phyloP scores from a whole-genome alignment of 2,888 invertebrate genomes.

The Cheilosia vernalis region DNA sequence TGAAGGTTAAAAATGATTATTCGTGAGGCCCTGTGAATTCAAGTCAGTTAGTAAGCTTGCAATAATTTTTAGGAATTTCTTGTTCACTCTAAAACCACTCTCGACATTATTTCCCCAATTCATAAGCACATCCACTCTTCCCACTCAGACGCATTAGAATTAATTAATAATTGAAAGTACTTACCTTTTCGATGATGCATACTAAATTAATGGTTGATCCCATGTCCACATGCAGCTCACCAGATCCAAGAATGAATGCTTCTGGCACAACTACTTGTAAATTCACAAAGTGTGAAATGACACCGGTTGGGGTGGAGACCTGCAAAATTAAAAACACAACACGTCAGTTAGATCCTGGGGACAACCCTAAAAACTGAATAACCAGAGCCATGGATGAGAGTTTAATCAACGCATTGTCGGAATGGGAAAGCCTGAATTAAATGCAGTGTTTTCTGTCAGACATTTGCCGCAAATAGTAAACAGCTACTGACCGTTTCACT shows the following conservation, averaged over 20 bases:
- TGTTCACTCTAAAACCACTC: too few species aligned
- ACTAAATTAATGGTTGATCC: conserved; percentile 94
- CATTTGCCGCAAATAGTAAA: conserved; percentile 2
- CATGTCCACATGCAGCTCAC: conserved; percentile 95
- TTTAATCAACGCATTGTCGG: conserved; percentile 30
- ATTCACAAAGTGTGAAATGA: conserved; percentile 94
- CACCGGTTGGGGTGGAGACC: conserved; percentile 93
- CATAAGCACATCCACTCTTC: too few species aligned
- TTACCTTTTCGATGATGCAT: conserved; percentile 96
- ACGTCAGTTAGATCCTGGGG: conserved; percentile 14
- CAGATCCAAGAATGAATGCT: conserved; percentile 93
- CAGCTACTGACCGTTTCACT: neutral
- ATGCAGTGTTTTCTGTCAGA: conserved; percentile 21
- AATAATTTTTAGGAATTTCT: too few species aligned
- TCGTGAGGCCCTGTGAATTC: too few species aligned
- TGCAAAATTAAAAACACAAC: conserved; percentile 83
- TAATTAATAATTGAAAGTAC: conserved; percentile 71
- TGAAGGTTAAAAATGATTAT: too few species aligned
- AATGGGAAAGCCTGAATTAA: conserved; percentile 1
- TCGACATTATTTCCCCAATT: too few species aligned
- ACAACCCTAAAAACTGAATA: conserved; percentile 5
- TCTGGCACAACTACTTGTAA: conserved; percentile 94
- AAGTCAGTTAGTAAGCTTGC: too few species aligned
- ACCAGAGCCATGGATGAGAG: conserved; percentile 27
- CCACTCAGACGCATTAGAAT: neutral